A percentile compares a stretch with the other conserved stretches of the same genome.
phyloP scores from a whole-genome alignment of 2,113 vertebrate species.

The Lepisosteus osseus region DNA sequence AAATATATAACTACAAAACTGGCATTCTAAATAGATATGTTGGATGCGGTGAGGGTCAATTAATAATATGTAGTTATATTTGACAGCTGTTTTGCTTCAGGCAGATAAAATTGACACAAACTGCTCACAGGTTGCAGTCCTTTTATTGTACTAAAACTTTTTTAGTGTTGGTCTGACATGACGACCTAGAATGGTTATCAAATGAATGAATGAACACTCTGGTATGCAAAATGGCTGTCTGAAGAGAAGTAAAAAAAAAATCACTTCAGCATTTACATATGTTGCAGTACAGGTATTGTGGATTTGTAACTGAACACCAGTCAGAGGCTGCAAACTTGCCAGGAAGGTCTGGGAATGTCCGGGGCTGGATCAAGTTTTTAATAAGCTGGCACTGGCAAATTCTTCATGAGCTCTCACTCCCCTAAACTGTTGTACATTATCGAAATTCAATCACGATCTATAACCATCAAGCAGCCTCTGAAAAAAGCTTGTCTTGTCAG shows the following conservation, averaged over 20 bases:
- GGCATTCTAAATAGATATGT: constrained; percentile 46
- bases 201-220: neutral
- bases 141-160: constrained; percentile 49
- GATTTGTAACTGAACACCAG: constrained; percentile 51
- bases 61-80: constrained; percentile 56
- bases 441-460: constrained; percentile 31
- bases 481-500: neutral
- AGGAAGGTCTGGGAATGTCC: constrained; percentile 47
- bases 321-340: constrained; percentile 44
- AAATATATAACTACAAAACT: constrained; percentile 56
- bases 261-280: neutral
- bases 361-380: constrained; percentile 35
- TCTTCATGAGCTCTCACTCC: constrained; percentile 30
- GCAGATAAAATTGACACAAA: constrained; percentile 19
- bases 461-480: constrained; percentile 1
- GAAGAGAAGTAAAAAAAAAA: neutral
- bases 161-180: constrained; percentile 36
- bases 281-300: constrained; percentile 37
- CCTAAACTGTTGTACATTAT: constrained; percentile 12
- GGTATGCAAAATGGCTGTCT: neutral
- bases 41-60: constrained; percentile 47
- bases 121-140: constrained; percentile 23
- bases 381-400: constrained; percentile 14
- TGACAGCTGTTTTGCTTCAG: constrained; percentile 47
- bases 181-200: constrained; percentile 7